Evolutionary conservation across 2,888 invertebrate genomes (phyloP).

Genomic region (Heliconius erato): DNA sequence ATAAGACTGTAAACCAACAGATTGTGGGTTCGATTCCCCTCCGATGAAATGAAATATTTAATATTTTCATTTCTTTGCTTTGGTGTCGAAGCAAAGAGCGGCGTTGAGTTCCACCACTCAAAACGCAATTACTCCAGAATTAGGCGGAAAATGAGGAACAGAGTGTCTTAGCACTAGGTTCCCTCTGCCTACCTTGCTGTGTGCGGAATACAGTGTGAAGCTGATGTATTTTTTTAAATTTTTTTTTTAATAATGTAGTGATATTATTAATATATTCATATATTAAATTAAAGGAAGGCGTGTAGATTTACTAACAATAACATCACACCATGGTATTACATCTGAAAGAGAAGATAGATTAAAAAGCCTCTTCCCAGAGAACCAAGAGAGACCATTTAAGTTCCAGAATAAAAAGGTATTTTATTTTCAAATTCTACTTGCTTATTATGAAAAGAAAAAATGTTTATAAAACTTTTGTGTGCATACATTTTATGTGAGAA

Average conservation of each 20-base stretch:
- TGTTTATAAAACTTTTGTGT: background rate
- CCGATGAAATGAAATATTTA: background rate
- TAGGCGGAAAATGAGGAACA: no score
- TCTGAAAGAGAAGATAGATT: slow-evolving; percentile 90
- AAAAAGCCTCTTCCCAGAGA: slow-evolving; percentile 90
- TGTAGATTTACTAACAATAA: slow-evolving; percentile 93
- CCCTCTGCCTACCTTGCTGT: background rate
- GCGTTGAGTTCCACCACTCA: background rate
- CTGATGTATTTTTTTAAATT: background rate
- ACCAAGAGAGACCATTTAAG: slow-evolving; percentile 88
- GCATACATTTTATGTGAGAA: no score
- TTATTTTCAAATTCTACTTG: background rate
- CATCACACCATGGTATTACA: slow-evolving; percentile 92
- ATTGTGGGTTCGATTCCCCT: background rate
- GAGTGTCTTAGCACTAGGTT: background rate
- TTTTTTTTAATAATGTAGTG: background rate
- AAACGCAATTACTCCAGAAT: background rate
- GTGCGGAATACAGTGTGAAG: background rate
- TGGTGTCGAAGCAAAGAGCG: background rate
- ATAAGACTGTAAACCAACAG: background rate
- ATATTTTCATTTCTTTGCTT: background rate
- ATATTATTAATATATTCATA: background rate
- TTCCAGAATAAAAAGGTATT: slow-evolving; percentile 92
- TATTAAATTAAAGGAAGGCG: slow-evolving; percentile 79
- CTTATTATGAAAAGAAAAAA: background rate